Base-by-base conservation (phyloP, 2,797 vertebrate species). In the Capromys pilorides region DNA sequence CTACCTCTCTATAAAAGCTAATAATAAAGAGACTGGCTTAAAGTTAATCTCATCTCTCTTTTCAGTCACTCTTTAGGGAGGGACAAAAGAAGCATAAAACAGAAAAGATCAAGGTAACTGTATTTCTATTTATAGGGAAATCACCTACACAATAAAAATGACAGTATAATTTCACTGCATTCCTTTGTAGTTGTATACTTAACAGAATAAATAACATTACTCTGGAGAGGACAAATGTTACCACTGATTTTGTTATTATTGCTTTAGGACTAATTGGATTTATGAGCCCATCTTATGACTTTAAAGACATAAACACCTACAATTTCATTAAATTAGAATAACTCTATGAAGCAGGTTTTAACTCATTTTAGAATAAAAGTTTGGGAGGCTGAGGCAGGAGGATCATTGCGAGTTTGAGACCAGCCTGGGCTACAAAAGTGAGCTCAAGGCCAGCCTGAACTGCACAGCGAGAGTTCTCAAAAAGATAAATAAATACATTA, bases 331-430 rank as follows among this genome's bases (percentile, higher is more conserved):
- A 82, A 77, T 78, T 59, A 79, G 71, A 61, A 54, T n/a, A 73
- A 82, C 5, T 6, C 13, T 66, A 33, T 14, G 77, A 61, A 59
- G 77, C 18, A 91, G 33, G 4, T 28, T 59, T 95, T 79, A 13
- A 39, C 14, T 79, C 86, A 89, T 45, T 71, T 90, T 64, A 86
- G 6, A 93, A 66, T 51, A 92, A 93, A 87, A 77, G 21, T 33
- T 57, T n/a, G n/a, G n/a, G n/a, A n/a, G n/a, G n/a, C n/a, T n/a
- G n/a, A n/a, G n/a, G n/a, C n/a, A n/a, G n/a, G n/a, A n/a, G n/a
- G n/a, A n/a, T n/a, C n/a, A n/a, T n/a, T n/a, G n/a, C n/a, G n/a
- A n/a, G n/a, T n/a, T n/a, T n/a, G n/a, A n/a, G n/a, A n/a, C n/a
- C n/a, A n/a, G n/a, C n/a, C n/a, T n/a, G n/a, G n/a, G n/a, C n/a